A percentile compares a stretch with the other conserved stretches of the same genome.
These are phyloP conservation scores for Alauda arvensis DNA, from an alignment of 2,797 vertebrate species.

Conservation along the genomic window DNA sequence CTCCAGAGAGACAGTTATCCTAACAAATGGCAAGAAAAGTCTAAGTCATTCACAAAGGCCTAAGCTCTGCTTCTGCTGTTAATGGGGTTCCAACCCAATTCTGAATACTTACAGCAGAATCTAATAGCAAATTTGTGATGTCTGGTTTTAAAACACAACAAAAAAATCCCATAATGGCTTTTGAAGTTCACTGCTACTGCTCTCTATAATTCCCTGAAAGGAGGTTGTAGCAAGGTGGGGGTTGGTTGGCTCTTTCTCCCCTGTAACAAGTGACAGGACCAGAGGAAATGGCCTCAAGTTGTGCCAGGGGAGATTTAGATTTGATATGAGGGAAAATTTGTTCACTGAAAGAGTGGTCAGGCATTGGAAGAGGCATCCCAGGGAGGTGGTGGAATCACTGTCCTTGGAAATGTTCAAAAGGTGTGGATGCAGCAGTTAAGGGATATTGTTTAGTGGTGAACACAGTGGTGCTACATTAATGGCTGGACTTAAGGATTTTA, in stretches of 20 bases:
- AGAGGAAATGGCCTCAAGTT: not conserved
- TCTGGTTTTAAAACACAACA: not conserved
- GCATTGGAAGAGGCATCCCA: not conserved
- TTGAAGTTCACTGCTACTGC: not conserved
- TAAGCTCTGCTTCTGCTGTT: not conserved
- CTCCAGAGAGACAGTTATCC: not conserved
- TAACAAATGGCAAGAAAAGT: not conserved
- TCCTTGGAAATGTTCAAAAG: not conserved
- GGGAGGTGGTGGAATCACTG: not conserved
- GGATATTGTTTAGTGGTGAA: not conserved
- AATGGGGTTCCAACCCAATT: not conserved
- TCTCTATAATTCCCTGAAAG: not conserved
- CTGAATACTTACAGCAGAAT: not conserved
- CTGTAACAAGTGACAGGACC: not conserved
- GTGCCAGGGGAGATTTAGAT: not conserved
- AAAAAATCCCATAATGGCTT: not conserved
- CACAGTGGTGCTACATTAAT: rapidly evolving
- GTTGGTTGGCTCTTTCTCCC: not conserved
- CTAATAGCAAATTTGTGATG: not conserved
- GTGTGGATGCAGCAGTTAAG: not conserved
- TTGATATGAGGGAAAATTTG: not conserved
- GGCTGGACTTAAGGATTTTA: not conserved
- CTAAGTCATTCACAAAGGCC: not conserved
- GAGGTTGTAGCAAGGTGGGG: not conserved
- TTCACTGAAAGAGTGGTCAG: not conserved